Evolutionary conservation across 2,113 vertebrate genomes (phyloP).

Genomic region (Trogon melanurus): DNA sequence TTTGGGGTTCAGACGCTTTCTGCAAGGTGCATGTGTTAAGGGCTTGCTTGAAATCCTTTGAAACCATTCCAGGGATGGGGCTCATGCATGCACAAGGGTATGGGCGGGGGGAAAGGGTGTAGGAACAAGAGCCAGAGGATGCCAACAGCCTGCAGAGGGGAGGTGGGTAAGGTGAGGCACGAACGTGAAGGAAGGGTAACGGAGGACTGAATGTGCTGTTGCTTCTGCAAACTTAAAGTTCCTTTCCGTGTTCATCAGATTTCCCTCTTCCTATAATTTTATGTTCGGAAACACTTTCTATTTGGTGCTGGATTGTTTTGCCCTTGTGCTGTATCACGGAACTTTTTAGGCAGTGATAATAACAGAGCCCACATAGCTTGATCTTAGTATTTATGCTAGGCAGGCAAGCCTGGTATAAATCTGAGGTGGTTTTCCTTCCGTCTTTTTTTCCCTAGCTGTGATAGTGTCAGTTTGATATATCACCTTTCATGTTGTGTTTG

Average conservation of each 20-base stretch:
- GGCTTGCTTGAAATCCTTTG: background rate
- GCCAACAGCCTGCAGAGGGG: background rate
- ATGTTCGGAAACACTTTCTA: background rate
- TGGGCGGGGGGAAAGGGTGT: background rate
- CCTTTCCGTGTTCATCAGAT: background rate
- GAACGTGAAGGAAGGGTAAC: background rate
- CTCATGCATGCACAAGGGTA: background rate
- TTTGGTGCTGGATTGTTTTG: background rate
- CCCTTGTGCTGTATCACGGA: slow-evolving; percentile 12
- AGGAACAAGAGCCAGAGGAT: background rate
- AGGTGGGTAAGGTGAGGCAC: background rate
- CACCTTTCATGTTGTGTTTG: slow-evolving; percentile 68
- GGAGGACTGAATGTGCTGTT: background rate
- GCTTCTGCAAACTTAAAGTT: background rate
- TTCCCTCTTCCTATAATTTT: background rate
- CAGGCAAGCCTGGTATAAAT: slow-evolving; percentile 47
- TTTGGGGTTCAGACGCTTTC: background rate
- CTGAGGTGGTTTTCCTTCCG: slow-evolving; percentile 38
- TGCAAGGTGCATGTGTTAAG: background rate
- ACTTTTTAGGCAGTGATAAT: background rate
- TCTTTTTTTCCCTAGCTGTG: background rate
- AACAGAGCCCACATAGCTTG: slow-evolving; percentile 23
- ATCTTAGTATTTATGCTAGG: slow-evolving; percentile 53
- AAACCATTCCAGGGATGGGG: background rate
- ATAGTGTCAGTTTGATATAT: slow-evolving; percentile 76